Base-by-base conservation (phyloP, 1,140 invertebrate species). In the Asobara japonica region DNA sequence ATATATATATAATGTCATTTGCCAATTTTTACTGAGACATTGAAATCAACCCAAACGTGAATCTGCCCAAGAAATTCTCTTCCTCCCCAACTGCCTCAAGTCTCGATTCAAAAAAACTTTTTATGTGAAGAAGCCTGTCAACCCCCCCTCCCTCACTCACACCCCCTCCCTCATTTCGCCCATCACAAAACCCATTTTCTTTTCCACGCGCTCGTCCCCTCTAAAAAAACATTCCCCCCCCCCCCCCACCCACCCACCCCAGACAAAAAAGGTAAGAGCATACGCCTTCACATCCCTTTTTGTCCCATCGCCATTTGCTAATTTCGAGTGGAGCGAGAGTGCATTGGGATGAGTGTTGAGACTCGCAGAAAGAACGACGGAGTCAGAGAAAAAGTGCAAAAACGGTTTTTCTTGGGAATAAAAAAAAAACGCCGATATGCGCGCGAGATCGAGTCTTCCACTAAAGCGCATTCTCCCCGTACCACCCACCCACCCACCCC, bases 261-360 rank as follows among this genome's bases (percentile, higher is more conserved):
- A 27, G 22, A 56, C 18, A 56, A 56, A 56, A 56, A 56, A 27
- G 13, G 51, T 27, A 27, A 56, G 51, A 56, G 51, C 51, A 56
- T 11, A 56, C 51, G 22, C 25, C n/a, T n/a, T n/a, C n/a, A n/a
- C n/a, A n/a, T 56, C 22, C 18, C 22, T 56, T 25, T 56, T 25
- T 56, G 51, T 56, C 18, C 22, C 51, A 56, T 56, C 22, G 51
- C 51, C 51, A 56, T 56, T 56, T 56, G 51, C 51, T 56, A 56
- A 56, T 56, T 56, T 56, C 51, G 51, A 27, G 22, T 27, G 45
- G 45, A 51, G 3, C 3, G 20, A 51, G 51, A 56, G 51, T 56
- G 51, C 51, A 56, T 56, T 56, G 51, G 25, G 51, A 56, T 27
- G 51, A 56, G 51, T 56, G 51, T 56, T 27, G 51, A 56, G 51